These are phyloP conservation scores for Drosophila neotestacea DNA, from an alignment of 2,888 invertebrate genomes.

Conservation along the genomic window DNA sequence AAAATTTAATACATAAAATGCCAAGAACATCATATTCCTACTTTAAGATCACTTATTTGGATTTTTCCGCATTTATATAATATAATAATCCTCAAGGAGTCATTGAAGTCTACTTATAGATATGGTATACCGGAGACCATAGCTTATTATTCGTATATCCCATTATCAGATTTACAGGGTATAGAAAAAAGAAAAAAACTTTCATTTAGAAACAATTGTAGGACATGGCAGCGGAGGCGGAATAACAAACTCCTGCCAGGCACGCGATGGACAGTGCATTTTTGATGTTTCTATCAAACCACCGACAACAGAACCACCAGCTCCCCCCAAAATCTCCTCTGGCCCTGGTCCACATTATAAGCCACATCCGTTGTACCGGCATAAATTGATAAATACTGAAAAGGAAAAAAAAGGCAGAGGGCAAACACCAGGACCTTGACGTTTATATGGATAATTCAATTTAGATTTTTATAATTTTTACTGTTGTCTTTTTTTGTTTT, in stretches of 20 bases:
- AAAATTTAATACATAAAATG: no score
- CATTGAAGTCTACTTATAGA: no score
- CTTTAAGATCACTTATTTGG: no score
- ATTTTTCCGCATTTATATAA: no score
- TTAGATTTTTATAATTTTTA: slow-evolving; percentile 63
- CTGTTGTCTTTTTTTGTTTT: slow-evolving; percentile 21
- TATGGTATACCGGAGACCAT: no score
- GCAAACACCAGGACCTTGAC: slow-evolving; percentile 56
- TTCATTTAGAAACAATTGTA: slow-evolving; percentile 55
- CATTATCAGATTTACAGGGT: background rate
- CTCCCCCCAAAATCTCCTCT: background rate
- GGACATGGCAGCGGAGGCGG: slow-evolving; percentile 58
- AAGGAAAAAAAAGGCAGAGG: slow-evolving; percentile 17
- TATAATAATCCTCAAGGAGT: no score
- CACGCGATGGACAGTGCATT: slow-evolving; percentile 71
- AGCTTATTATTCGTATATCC: background rate
- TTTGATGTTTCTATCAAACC: slow-evolving; percentile 74
- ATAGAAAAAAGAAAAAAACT: slow-evolving; percentile 23
- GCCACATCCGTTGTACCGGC: slow-evolving; percentile 74
- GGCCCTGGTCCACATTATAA: slow-evolving; percentile 65
- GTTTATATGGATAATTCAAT: slow-evolving; percentile 78
- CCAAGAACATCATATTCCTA: no score
- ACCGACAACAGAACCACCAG: slow-evolving; percentile 1
- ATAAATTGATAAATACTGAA: slow-evolving; percentile 82
- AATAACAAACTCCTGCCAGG: slow-evolving; percentile 70